phyloP scores from a whole-genome alignment of 2,113 vertebrate genomes.

The Cheilinus undulatus region DNA sequence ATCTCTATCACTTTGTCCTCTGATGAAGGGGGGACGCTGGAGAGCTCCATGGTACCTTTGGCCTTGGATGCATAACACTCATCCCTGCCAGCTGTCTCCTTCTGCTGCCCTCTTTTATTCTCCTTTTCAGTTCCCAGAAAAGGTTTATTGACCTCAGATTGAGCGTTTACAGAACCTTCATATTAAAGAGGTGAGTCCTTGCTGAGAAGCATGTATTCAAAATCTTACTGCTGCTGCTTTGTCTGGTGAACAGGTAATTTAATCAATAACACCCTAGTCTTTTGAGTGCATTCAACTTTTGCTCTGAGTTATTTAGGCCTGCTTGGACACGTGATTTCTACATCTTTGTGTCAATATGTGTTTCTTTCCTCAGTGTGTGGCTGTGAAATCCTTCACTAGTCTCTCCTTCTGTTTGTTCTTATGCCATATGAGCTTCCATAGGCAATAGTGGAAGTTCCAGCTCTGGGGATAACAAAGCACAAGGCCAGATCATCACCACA shows the following conservation, averaged over 20 bases:
- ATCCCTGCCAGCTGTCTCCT: slow-evolving; percentile 7
- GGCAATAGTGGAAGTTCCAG: slow-evolving; percentile 12
- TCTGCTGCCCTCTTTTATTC: background rate
- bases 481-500: slow-evolving; percentile 13
- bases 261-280: slow-evolving; percentile 6
- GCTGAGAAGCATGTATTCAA: slow-evolving; percentile 3
- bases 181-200: slow-evolving; percentile 6
- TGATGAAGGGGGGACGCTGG: slow-evolving; percentile 17
- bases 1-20: slow-evolving; percentile 23
- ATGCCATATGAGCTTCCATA: slow-evolving; percentile 21
- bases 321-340: background rate
- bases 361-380: background rate
- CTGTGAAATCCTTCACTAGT: slow-evolving; percentile 19
- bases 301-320: background rate
- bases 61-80: slow-evolving; percentile 15
- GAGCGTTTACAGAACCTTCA: slow-evolving; percentile 17
- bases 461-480: slow-evolving; percentile 28
- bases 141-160: slow-evolving; percentile 13
- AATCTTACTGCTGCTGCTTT: slow-evolving; percentile 6
- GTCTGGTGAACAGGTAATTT: background rate
- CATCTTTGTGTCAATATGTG: background rate
- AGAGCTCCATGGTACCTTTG: slow-evolving; percentile 22
- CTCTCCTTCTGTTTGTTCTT: slow-evolving; percentile 40
- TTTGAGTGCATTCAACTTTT: background rate
- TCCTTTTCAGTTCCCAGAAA: slow-evolving; percentile 9